Evolutionary conservation across 2,113 vertebrate genomes (phyloP), one percentile per base, ranked within the genome.

Genomic region (Saccopteryx leptura): DNA sequence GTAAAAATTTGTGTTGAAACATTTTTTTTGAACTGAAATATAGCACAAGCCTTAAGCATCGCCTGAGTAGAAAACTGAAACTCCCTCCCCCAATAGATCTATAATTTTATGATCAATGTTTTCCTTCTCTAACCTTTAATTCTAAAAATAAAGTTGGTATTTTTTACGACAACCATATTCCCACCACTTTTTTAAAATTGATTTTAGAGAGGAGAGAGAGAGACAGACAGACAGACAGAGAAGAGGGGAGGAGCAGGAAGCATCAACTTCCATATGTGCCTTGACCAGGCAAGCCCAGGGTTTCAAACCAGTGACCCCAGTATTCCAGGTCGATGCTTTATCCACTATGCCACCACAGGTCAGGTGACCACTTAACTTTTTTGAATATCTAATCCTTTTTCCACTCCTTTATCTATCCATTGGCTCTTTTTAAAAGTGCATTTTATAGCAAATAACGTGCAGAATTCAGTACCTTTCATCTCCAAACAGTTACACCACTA

Each of bases 391-490:
- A 76, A 28, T 4, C 31, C 48, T 80, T 93, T 39, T n/a, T 54
- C 9, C 7, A 71, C 11, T 3, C 26, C 24, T 76, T 63, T 46
- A 23, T 21, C 52, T 50, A 58, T 46, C 21, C 31, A 9, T 24
- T 46, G 63, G 31, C 31, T 50, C 69, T 23, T 69, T 72, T 65
- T 66, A 19, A 91, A 69, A 19, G 63, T 69, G 46, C 21, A 86
- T 82, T 89, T 91, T 65, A 79, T 13, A 94, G 46, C 31, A 96
- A 90, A 26, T 66, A 68, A 90, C 74, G 60, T 48, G 33, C 63
- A 91, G 21, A 84, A 52, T 72, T 54, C 31, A 79, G 31, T 71
- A 52, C 10, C 33, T 18, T 90, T 93, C 76, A 52, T 26, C 21
- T 48, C 23, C 89, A 48, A 83, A 87, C 58, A 75, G 28, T 80